Evolutionary conservation across 2,888 invertebrate species (phyloP).

Genomic region (Abrostola tripartita): DNA sequence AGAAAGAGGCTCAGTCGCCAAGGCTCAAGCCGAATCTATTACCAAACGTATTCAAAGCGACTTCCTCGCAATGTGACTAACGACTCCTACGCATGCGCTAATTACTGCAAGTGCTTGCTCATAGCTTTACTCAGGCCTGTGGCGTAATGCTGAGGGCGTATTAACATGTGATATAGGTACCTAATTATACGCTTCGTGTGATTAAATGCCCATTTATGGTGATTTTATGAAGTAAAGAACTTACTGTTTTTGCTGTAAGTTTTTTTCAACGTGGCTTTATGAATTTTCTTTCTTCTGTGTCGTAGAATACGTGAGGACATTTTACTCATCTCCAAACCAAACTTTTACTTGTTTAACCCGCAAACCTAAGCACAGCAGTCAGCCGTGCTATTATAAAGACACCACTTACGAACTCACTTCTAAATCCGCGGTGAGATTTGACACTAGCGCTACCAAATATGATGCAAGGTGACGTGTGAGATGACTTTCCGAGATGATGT

Average conservation of each 20-base stretch:
- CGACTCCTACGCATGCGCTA: conserved; percentile 41
- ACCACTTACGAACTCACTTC: too few species aligned
- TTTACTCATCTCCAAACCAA: too few species aligned
- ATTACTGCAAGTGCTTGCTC: conserved; percentile 44
- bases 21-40: conserved; percentile 33
- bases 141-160: conserved; percentile 35
- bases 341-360: too few species aligned
- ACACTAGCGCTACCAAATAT: too few species aligned
- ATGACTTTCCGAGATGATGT: too few species aligned
- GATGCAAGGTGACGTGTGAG: too few species aligned
- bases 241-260: too few species aligned
- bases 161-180: background rate
- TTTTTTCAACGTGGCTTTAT: too few species aligned
- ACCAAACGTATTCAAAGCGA: conserved; percentile 18
- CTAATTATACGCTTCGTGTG: background rate
- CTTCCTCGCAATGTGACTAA: conserved; percentile 48
- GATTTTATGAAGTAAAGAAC: background rate
- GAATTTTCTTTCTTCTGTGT: too few species aligned
- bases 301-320: background rate
- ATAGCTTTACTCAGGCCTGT: conserved; percentile 38
- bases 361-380: too few species aligned
- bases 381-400: too few species aligned
- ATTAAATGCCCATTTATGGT: conserved; percentile 9
- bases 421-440: too few species aligned
- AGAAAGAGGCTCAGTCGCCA: conserved; percentile 35